Evolutionary conservation across 1,140 invertebrate species (phyloP), one percentile per base, ranked within the genome.

Genomic region (Ceratina japonica): DNA sequence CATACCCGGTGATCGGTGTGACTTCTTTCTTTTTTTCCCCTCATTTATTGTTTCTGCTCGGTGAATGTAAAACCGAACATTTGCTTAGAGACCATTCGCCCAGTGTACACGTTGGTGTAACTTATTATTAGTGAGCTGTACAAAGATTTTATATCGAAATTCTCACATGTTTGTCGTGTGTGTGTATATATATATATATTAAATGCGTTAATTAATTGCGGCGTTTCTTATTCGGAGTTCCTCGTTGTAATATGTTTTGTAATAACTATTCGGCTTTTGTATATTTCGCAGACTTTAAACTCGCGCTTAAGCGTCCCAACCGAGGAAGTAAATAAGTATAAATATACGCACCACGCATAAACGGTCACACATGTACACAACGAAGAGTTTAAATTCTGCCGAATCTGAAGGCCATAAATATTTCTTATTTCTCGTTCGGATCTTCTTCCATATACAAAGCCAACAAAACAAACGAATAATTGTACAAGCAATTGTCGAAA

Each of bases 41-140:
- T n/a, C 37, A 44, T 52, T 4, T 56, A 31, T 62, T 27, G 72
- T 75, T 68, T 76, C 61, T 69, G 37, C 13, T 44, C 66, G 31
- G 68, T n/a, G 37, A 72, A 59, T 77, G 75, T 77, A 81, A 52
- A 44, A 62, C 31, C 27, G 44, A 64, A 63, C 51, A 10, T 49
- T 79, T 18, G 63, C 37, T 62, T 24, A 20, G 56, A 27, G 49
- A 81, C 51, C 58, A 72, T 70, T 68, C 66, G 58, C 72, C 78
- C 72, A 80, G 78, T 80, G 79, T 78, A 78, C 68, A 75, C 77
- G 70, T 20, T 15, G 56, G 49, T 82, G 71, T 80, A 79, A 82
- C 71, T 71, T 73, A 56, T 59, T 31, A 31, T 74, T 64, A 80
- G 56, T 58, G 22, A 54, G 18, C 56, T 70, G 77, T 82, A 80